Evolutionary conservation across 2,113 vertebrate species (phyloP).

Genomic region (Phyllopteryx taeniolatus): DNA sequence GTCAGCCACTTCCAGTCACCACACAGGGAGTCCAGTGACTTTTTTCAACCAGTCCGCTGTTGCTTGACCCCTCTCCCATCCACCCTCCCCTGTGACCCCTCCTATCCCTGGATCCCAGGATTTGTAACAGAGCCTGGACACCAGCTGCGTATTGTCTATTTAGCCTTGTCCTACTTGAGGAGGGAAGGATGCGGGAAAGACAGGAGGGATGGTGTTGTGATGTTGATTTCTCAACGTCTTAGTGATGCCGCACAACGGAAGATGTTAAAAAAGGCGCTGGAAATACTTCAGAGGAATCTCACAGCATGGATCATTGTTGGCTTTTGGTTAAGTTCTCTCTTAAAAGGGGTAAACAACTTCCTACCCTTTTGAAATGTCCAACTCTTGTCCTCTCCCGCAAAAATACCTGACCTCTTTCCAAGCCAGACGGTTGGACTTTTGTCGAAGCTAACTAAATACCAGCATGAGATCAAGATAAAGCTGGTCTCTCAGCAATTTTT

Average conservation of each 20-base stretch:
- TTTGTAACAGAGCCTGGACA: conserved; percentile 50
- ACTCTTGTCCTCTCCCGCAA: conserved; percentile 10
- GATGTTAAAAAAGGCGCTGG: conserved; percentile 20
- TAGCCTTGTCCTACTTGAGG: conserved; percentile 40
- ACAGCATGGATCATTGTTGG: conserved; percentile 14
- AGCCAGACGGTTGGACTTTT: conserved; percentile 22
- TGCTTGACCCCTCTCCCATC: conserved; percentile 21
- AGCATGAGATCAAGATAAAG: conserved; percentile 37
- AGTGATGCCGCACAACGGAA: conserved; percentile 34
- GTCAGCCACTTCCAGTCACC: conserved; percentile 41
- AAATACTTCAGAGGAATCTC: conserved; percentile 31
- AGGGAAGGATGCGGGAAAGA: conserved; percentile 2
- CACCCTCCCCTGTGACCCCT: conserved; percentile 31
- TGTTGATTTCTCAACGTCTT: conserved; percentile 30
- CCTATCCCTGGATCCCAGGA: conserved; percentile 31
- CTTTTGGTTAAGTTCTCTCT: conserved; percentile 25
- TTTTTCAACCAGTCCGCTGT: conserved; percentile 33
- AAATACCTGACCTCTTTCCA: conserved; percentile 45
- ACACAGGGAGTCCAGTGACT: conserved; percentile 42
- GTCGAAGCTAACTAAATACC: conserved; percentile 35
- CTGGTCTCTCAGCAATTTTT: conserved; percentile 48
- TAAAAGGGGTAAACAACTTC: conserved; percentile 11
- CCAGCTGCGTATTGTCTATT: conserved; percentile 34
- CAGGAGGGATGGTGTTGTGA: conserved; percentile 39
- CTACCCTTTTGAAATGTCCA: conserved; percentile 20